Base-by-base conservation (phyloP, 2,797 vertebrate genomes). In the Sebastes baramenuke region DNA sequence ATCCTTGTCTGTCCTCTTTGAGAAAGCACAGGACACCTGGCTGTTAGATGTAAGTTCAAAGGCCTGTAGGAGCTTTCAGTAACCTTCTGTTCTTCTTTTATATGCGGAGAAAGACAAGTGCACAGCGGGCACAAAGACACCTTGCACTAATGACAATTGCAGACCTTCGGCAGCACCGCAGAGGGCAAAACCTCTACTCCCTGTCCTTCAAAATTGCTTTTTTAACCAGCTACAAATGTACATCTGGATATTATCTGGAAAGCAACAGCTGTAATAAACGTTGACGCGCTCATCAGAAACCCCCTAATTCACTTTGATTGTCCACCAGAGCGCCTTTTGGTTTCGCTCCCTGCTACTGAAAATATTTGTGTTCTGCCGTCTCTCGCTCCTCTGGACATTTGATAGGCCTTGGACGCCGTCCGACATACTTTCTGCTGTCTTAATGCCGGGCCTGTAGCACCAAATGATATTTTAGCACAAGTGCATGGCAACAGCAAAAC, bases 401-500 rank as follows among this genome's bases (percentile, higher is more conserved):
- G 90, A 94, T 93, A 87, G 88, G 79, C 85, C 83, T 94, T 93
- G 93, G 93, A 91, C 42, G 12, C 25, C 20, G 65, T 87, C 88
- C 84, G 78, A 87, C 93, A 94, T 95, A 92, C 82, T 94, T 95
- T 94, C 89, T 93, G 87, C 92, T 90, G 90, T 93, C 92, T 92
- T 89, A 89, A 89, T 92, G 92, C 86, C 78, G 82, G 90, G 90
- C 90, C 91, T 56, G 71, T 85, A 83, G 89, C 88, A 89, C 93
- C 93, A 71, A 90, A 90, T 90, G 87, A 93, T 95, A 95, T 95
- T 96, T 95, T 95, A 95, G 95, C 95, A 94, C 96, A 95, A 95
- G 94, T 95, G 95, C 95, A 95, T 95, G 95, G 95, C 95, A 96
- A 96, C 95, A 93, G 95, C 88, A 94, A 96, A 96, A 96, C 95